These are phyloP conservation scores for Archegozetes longisetosus DNA, from an alignment of 1,140 invertebrate genomes.

Conservation along the genomic window DNA sequence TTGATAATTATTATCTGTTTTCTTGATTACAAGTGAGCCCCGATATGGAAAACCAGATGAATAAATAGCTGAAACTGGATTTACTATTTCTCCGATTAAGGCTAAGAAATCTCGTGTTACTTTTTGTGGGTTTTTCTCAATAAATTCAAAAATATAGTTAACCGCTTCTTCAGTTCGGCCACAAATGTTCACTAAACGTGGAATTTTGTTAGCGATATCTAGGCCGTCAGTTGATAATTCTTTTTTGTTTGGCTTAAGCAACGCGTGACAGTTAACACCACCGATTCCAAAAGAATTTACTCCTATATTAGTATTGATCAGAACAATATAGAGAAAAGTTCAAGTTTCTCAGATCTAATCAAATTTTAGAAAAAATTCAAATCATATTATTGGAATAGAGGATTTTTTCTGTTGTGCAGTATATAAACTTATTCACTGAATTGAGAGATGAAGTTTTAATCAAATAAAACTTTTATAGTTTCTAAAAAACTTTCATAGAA, in stretches of 20 bases:
- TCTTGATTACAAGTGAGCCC: conserved; percentile 12
- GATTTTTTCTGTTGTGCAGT: no score
- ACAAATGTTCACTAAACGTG: conserved; percentile 10
- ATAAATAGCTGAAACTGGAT: conserved; percentile 3
- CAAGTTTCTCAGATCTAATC: no score
- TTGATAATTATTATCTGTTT: not conserved
- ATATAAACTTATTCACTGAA: no score
- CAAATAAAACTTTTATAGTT: no score
- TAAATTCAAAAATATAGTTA: conserved; percentile 27
- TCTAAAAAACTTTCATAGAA: no score
- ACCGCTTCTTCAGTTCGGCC: conserved; percentile 26
- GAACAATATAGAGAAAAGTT: no score
- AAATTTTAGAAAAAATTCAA: no score
- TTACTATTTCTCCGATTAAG: conserved; percentile 6
- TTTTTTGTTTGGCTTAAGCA: conserved; percentile 42
- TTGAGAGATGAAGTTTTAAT: no score
- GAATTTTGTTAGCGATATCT: not conserved
- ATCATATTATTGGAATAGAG: no score
- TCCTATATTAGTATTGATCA: no score
- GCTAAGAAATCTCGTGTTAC: conserved; percentile 18
- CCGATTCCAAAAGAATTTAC: conserved; percentile 18
- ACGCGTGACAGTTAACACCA: conserved; percentile 13
- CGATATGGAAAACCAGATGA: conserved; percentile 12
- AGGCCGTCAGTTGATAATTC: conserved; percentile 16
- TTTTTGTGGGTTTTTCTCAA: conserved; percentile 25